Evolutionary conservation across 2,888 invertebrate genomes (phyloP), one percentile per base, ranked within the genome.

Genomic region (Micoletzkya japonica): DNA sequence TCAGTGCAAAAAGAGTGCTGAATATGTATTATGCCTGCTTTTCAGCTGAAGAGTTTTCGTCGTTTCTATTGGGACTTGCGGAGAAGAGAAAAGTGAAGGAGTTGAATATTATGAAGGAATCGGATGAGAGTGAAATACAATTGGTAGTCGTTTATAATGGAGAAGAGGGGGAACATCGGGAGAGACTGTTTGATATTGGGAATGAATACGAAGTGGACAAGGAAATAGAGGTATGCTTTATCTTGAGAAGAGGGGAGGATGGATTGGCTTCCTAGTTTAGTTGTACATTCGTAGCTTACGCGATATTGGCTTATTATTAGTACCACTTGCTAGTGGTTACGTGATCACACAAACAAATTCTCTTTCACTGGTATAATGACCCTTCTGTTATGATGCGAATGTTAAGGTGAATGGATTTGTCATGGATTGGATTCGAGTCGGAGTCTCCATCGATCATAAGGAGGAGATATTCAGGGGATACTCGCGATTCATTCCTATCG

Each of bases 401-500:
- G n/a, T n/a, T n/a, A n/a, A n/a, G n/a, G n/a, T n/a, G n/a, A n/a
- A n/a, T n/a, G n/a, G n/a, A 44, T 44, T 44, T 44, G 44, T 20
- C 10, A 20, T 44, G 44, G 10, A 20, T 44, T 44, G 44, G 10
- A 44, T 44, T 44, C 10, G 20, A 10, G 10, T 44, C 28, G 60
- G 60, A 24, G 69, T 78, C 4, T 73, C 70, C 30, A 75, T 82
- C 30, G 84, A 84, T 30, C 75, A 79, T 61, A 84, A 84, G 59
- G 84, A 84, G 50, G 84, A 85, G 56, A 77, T 84, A 20, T 85
- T 83, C 71, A 72, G 82, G 68, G 78, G 78, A 26, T 77, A 73
- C 64, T 71, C 76, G 7, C 70, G 77, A 28, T 74, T 79, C 34
- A 70, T 77, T 28, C 73, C 76, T 69, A 63, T 71, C 60, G 81